A percentile compares a stretch with the other conserved stretches of the same genome.
phyloP scores from a whole-genome alignment of 2,888 invertebrate species.

The Scotopteryx bipunctaria region DNA sequence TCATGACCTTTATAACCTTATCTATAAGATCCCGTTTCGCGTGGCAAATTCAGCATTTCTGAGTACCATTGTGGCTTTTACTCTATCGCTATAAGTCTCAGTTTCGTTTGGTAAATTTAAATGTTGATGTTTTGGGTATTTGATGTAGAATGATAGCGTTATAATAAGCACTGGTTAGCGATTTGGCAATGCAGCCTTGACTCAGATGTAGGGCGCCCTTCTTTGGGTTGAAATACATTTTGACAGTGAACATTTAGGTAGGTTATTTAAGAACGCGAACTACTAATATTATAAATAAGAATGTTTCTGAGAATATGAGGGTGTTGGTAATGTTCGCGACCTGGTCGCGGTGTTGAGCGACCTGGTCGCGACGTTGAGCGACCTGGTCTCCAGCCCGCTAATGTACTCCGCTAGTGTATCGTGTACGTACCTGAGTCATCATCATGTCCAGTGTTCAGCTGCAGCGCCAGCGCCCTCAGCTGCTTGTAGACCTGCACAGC shows the following conservation, averaged over 20 bases:
- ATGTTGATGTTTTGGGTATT: too few relatives aligned
- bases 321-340: too few relatives aligned
- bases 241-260: conserved; percentile 14
- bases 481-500: conserved; percentile 89
- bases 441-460: conserved; percentile 89
- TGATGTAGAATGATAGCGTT: conserved; percentile 18
- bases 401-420: neutral
- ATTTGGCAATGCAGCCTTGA: conserved; percentile 28
- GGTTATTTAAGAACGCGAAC: too few relatives aligned
- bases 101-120: too few relatives aligned
- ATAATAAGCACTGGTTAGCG: conserved; percentile 12
- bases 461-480: conserved; percentile 87
- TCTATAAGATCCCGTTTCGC: conserved; percentile 17
- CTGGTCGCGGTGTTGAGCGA: too few relatives aligned
- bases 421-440: conserved; percentile 85
- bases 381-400: too few relatives aligned
- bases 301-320: too few relatives aligned
- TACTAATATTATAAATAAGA: too few relatives aligned
- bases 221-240: conserved; percentile 5
- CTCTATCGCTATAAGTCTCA: too few relatives aligned
- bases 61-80: too few relatives aligned
- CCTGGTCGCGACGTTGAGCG: too few relatives aligned
- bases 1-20: conserved; percentile 8
- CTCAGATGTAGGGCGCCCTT: conserved; percentile 17
- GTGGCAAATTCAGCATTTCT: conserved; percentile 8